Evolutionary conservation across 2,888 invertebrate genomes (phyloP), one percentile per base, ranked within the genome.

Genomic region (Lasiommata megera): DNA sequence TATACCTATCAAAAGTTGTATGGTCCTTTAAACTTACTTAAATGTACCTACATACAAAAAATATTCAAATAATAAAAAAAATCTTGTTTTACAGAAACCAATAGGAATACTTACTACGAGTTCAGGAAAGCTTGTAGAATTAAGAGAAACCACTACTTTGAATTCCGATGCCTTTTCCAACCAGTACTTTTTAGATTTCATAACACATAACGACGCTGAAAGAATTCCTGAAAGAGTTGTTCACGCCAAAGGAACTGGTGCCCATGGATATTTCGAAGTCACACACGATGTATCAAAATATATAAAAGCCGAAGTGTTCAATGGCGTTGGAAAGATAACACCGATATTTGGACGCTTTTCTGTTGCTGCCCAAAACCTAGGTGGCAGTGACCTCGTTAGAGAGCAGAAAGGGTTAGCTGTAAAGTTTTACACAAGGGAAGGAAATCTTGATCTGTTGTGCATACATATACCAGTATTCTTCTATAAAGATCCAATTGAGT

Each of bases 221-320:
- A 93, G 97, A 58, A 97, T 98, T 69, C 98, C 98, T 0, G 97
- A 98, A 77, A 92, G 98, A 67, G 95, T 97, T 0, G 97, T 97
- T 1, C 97, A 98, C 78, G 97, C 98, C 0, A 98, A 98, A 85
- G 98, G 98, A 60, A 95, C 95, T 38, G 97, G 95, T 14, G 96
- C 96, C 1, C 95, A 94, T 76, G 96, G 95, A 1, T 95, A 95
- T 72, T 96, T 97, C 67, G 95, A 96, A 80, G 94, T 96, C 1
- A 96, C 96, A 0, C 93, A 96, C 68, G 96, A 96, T 77, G 95
- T 97, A 51, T 92, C 93, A 0, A 92, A 94, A 71, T 96, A 96
- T 76, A 92, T 92, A 54, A 95, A 94, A 58, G 96, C 96, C 0
- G 93, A 93, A 65, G 84, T 96, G 0, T 97, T 97, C 78, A 93